Conservation (phyloP, 1,140 invertebrate genomes). For the Drosophila burlai region DNA sequence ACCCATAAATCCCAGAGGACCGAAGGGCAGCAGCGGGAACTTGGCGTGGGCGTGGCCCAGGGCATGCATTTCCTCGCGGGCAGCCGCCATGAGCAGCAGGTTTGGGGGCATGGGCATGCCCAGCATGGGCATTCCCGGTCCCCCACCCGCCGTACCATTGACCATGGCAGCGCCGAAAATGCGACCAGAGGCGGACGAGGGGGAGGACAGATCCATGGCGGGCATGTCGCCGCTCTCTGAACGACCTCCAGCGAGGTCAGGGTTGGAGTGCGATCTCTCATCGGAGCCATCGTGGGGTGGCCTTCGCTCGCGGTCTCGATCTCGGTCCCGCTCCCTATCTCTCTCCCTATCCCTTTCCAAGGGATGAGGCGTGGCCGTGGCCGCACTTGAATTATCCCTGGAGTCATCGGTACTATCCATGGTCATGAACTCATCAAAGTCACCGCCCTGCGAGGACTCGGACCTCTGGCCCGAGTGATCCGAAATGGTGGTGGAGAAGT, state of each 20-base stretch:
- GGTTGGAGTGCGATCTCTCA: slow-evolving; percentile 53
- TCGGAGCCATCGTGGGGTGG: slow-evolving; percentile 41
- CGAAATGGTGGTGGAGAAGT: slow-evolving; percentile 79
- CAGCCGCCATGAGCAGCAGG: slow-evolving; percentile 79
- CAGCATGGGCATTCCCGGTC: slow-evolving; percentile 51
- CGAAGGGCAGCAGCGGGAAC: slow-evolving; percentile 90
- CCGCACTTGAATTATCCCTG: slow-evolving; percentile 65
- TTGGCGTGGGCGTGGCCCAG: slow-evolving; percentile 73
- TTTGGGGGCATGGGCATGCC: slow-evolving; percentile 79
- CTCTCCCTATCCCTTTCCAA: slow-evolving; percentile 46
- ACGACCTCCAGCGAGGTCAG: slow-evolving; percentile 48
- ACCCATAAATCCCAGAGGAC: slow-evolving; percentile 90
- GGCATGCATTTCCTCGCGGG: slow-evolving; percentile 78
- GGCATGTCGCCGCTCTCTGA: slow-evolving; percentile 56
- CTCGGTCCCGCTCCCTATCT: slow-evolving; percentile 5
- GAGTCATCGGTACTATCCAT: slow-evolving; percentile 84
- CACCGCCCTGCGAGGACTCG: slow-evolving; percentile 79
- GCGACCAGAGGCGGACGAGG: slow-evolving; percentile 52
- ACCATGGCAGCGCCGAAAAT: slow-evolving; percentile 42
- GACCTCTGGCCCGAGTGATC: slow-evolving; percentile 80
- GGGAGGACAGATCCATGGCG: slow-evolving; percentile 76
- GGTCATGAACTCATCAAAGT: slow-evolving; percentile 83
- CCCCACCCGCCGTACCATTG: slow-evolving; percentile 42
- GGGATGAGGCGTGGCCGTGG: slow-evolving; percentile 56
- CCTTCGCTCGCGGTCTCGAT: slow-evolving; percentile 13